phyloP scores from a whole-genome alignment of 2,888 invertebrate species.

The Halictus quadricinctus region DNA sequence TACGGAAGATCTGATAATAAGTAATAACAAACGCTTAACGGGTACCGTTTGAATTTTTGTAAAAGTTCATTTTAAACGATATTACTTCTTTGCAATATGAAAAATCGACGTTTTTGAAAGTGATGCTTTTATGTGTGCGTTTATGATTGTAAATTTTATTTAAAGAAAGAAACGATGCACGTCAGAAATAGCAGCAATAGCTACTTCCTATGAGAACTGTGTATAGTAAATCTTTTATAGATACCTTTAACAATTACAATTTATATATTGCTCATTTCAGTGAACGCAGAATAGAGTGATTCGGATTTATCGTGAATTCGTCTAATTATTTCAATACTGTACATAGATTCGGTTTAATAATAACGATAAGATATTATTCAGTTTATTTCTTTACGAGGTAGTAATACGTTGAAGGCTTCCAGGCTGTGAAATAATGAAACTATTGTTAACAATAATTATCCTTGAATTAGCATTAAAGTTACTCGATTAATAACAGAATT shows the following conservation, averaged over 20 bases:
- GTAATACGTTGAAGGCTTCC: constrained; percentile 65
- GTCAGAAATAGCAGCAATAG: constrained; percentile 13
- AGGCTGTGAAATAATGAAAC: constrained; percentile 71
- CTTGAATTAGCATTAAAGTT: constrained; percentile 58
- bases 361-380: constrained; percentile 55
- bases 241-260: constrained; percentile 46
- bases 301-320: constrained; percentile 35
- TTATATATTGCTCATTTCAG: constrained; percentile 35
- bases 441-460: constrained; percentile 63
- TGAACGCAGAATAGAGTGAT: constrained; percentile 43
- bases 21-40: constrained; percentile 1
- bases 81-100: constrained; percentile 28
- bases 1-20: constrained; percentile 1
- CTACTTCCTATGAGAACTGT: constrained; percentile 38
- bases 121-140: constrained; percentile 36
- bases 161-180: constrained; percentile 32
- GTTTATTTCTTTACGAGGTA: constrained; percentile 54
- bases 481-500: constrained; percentile 36
- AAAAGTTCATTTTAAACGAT: constrained; percentile 23
- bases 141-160: constrained; percentile 47
- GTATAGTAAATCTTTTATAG: constrained; percentile 56
- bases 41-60: constrained; percentile 7
- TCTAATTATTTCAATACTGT: constrained; percentile 59
- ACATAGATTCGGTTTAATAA: constrained; percentile 62
- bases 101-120: constrained; percentile 13